Evolutionary conservation across 2,888 invertebrate species (phyloP).

Genomic region (Perizoma flavofasciatum): DNA sequence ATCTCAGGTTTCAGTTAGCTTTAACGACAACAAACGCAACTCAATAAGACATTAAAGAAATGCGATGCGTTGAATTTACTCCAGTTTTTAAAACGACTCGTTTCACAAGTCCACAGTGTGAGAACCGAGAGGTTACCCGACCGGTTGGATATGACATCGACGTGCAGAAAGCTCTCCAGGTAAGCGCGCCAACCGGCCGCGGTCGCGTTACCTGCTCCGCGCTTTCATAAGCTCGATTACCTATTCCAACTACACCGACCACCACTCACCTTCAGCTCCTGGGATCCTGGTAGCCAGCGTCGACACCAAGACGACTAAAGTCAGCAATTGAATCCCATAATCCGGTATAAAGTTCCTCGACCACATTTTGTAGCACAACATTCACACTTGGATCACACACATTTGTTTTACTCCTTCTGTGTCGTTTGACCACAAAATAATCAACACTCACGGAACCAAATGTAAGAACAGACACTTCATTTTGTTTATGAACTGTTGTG

Average conservation of each 20-base stretch:
- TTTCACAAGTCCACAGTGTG: slow-evolving; percentile 80
- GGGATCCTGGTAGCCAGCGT: slow-evolving; percentile 75
- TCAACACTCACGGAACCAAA: slow-evolving; percentile 82
- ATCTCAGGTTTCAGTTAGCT: slow-evolving; percentile 37
- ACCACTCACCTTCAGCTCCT: slow-evolving; percentile 84
- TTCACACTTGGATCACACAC: slow-evolving; percentile 84
- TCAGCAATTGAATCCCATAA: slow-evolving; percentile 86
- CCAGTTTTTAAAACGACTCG: slow-evolving; percentile 81
- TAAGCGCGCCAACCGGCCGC: slow-evolving; percentile 54
- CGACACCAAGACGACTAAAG: slow-evolving; percentile 72
- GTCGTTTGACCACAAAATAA: slow-evolving; percentile 73
- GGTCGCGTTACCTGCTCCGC: slow-evolving; percentile 63
- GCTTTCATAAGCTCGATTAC: slow-evolving; percentile 78
- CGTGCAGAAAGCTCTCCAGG: slow-evolving; percentile 59
- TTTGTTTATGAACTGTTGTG: slow-evolving; percentile 80
- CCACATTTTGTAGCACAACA: slow-evolving; percentile 87
- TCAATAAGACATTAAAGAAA: slow-evolving; percentile 77
- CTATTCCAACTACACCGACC: slow-evolving; percentile 52
- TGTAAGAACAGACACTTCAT: slow-evolving; percentile 82
- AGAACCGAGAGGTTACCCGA: slow-evolving; percentile 74
- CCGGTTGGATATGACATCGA: slow-evolving; percentile 54
- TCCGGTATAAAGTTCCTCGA: slow-evolving; percentile 87
- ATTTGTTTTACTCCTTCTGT: slow-evolving; percentile 81
- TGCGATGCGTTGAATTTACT: slow-evolving; percentile 78
- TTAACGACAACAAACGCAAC: slow-evolving; percentile 63